Base-by-base conservation (phyloP, 2,888 invertebrate species). In the Rotaria macrura region DNA sequence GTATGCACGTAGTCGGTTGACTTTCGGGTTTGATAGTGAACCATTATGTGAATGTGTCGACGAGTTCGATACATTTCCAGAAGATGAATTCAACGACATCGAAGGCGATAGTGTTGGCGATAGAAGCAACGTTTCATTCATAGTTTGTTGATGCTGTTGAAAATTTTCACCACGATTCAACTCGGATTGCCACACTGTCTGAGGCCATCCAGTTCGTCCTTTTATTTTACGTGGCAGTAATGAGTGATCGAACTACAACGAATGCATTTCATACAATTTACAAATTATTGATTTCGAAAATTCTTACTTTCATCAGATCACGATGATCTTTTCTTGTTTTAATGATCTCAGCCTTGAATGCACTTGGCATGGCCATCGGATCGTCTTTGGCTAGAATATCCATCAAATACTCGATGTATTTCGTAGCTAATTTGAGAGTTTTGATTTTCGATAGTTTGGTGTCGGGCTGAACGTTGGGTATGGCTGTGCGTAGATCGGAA, bases 401-500 rank as follows among this genome's bases (percentile, higher is more conserved):
- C 92, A 95, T 95, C 85, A 97, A 93, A 91, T 96, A 96, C 10
- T 95, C 94, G 88, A 96, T 96, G 91, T 96, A 96, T 0, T 95
- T 94, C 0, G 95, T 97, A 0, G 97, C 97, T 89, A 97, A 92
- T 87, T 96, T 93, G 49, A 97, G 92, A 0, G 97, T 97, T 92
- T 97, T 97, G 88, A 97, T 97, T 93, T 96, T 93, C 25, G 96
- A 96, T 49, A 97, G 91, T 91, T 97, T 97, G 0, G 97, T 97
- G 89, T 97, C 97, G 0, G 95, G 94, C 0, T 97, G 97, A 1
- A 97, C 96, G 89, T 97, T 96, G 0, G 97, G 97, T 89, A 97
- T 97, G 90, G 96, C 95, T 87, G 96, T 96, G 25, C 97, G 92
- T 0, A 97, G 92, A 89, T 95, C 95, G 0, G 95, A 94, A 90